phyloP scores from a whole-genome alignment of 2,113 vertebrate genomes.

The Amphiprion percula region DNA sequence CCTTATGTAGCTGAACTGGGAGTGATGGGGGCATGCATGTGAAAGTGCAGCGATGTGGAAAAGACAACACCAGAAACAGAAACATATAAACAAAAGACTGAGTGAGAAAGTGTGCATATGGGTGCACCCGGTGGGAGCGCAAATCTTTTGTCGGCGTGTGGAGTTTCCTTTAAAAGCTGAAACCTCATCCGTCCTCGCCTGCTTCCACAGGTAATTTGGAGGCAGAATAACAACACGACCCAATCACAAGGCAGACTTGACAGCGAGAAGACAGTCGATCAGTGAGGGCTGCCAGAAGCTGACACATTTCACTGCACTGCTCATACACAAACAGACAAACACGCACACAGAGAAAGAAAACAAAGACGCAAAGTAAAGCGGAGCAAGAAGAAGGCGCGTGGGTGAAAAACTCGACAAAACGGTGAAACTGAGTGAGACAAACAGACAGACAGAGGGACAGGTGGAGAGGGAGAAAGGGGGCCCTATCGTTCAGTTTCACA shows the following conservation, averaged over 20 bases:
- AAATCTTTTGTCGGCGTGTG: background rate
- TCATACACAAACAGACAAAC: background rate
- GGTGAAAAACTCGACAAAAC: constrained; percentile 40
- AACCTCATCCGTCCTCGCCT: constrained; percentile 1
- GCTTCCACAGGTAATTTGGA: constrained; percentile 59
- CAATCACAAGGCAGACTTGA: constrained; percentile 44
- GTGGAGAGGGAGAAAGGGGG: constrained; percentile 50
- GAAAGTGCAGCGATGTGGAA: constrained; percentile 64
- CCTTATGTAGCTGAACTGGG: constrained; percentile 64
- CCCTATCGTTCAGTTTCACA: constrained; percentile 69
- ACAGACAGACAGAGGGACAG: constrained; percentile 47
- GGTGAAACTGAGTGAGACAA: background rate
- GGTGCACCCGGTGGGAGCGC: background rate
- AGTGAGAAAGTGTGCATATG: constrained; percentile 20
- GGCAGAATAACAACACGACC: constrained; percentile 62
- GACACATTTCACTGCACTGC: constrained; percentile 40
- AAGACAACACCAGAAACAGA: constrained; percentile 64
- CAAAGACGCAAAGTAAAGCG: constrained; percentile 17
- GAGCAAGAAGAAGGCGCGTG: constrained; percentile 9
- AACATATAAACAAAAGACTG: constrained; percentile 58
- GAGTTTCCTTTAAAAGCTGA: background rate
- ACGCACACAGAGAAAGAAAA: constrained; percentile 19
- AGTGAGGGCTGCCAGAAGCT: constrained; percentile 47
- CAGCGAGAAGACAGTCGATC: constrained; percentile 61
- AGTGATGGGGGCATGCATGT: constrained; percentile 39